phyloP scores from a whole-genome alignment of 2,797 vertebrate species.

The Schizothorax lantsangensis region DNA sequence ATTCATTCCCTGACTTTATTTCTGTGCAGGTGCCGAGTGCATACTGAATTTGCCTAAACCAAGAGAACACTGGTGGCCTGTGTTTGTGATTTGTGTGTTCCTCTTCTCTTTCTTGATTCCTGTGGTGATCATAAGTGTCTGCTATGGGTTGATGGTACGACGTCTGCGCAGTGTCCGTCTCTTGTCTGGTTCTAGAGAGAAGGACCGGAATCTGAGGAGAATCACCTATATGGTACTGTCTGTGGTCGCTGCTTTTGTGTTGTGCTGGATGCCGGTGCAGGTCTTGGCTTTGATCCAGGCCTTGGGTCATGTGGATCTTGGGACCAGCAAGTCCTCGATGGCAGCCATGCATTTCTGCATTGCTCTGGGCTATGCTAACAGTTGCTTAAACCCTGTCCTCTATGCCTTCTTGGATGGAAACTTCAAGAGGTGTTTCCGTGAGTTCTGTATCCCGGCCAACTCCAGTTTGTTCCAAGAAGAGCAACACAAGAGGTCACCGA shows the following conservation, averaged over 20 bases:
- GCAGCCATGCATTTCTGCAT: conserved; percentile 87
- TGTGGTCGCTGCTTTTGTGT: conserved; percentile 86
- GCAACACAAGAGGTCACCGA: conserved; percentile 75
- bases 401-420: conserved; percentile 89
- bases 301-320: conserved; percentile 66
- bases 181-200: conserved; percentile 93
- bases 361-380: conserved; percentile 85
- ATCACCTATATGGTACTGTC: conserved; percentile 87
- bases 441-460: conserved; percentile 80
- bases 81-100: conserved; percentile 95
- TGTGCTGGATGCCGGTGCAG: conserved; percentile 89
- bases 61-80: conserved; percentile 92
- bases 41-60: conserved; percentile 86
- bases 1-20: not conserved
- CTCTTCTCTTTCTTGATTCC: conserved; percentile 94
- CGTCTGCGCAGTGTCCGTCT: conserved; percentile 90
- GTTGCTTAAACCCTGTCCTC: conserved; percentile 87
- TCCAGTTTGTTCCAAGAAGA: conserved; percentile 77
- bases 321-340: conserved; percentile 79
- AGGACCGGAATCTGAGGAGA: conserved; percentile 88
- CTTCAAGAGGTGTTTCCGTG: conserved; percentile 88
- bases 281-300: conserved; percentile 85
- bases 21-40: conserved; percentile 82
- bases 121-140: conserved; percentile 91
- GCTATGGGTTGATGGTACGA: conserved; percentile 93